Evolutionary conservation across 1,140 invertebrate species (phyloP), one percentile per base, ranked within the genome.

Genomic region (Spodoptera litura): DNA sequence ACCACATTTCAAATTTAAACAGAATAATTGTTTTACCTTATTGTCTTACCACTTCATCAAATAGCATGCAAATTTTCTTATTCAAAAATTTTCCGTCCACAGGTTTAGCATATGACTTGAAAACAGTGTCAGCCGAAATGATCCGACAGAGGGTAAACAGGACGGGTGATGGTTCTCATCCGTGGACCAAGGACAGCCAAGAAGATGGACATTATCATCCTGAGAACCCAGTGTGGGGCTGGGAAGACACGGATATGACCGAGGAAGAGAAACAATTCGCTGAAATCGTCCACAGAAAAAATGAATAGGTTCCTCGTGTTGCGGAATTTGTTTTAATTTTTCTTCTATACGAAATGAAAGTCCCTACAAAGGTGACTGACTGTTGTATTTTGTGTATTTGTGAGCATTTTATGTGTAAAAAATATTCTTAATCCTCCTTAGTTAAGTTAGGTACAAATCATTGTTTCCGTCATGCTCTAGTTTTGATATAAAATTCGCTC

Each of bases 91-190:
- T 55, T 78, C 53, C 13, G 51, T 90, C 79, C 95, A 91, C 93
- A 95, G 96, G 97, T 55, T 95, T 95, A 89, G 97, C 96, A 4
- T 97, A 96, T 82, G 96, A 97, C 84, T 90, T 97, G 62, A 98
- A 98, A 85, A 96, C 95, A 0, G 97, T 97, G 0, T 96, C 97
- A 2, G 87, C 84, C 8, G 95, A 97, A n/a, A 95, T 97, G 88
- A 95, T 97, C 0, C 89, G 91, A 64, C 96, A 95, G 75, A 93
- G 96, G 64, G 96, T 96, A 0, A 62, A 93, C 52, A 95, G 96
- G 83, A 97, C 96, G 0, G 97, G 97, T 0, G 97, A 97, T 81
- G 97, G 97, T 0, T 93, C 91, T 2, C 96, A 97, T 93, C 95
- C 95, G 82, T 95, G 94, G 86, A 64, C 74, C 13, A 77, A 78